These are phyloP conservation scores for Melipona bicolor DNA, from an alignment of 2,888 invertebrate species.

Conservation along the genomic window DNA sequence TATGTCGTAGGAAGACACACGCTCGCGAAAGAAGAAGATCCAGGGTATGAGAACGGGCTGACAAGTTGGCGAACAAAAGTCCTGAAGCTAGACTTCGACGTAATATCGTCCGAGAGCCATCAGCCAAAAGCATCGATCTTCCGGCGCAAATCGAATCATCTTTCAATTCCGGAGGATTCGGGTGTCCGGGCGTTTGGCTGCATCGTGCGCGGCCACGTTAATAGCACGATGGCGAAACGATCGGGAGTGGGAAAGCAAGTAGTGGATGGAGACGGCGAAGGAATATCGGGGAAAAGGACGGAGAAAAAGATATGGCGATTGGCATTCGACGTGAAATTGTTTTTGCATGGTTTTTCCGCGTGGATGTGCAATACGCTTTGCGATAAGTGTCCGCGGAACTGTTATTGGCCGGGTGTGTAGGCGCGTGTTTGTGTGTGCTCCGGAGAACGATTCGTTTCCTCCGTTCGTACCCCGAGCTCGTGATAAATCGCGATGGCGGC, in stretches of 20 bases:
- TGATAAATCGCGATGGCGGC: slow-evolving; percentile 78
- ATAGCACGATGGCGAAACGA: background rate
- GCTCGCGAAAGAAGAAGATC: background rate
- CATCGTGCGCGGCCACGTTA: background rate
- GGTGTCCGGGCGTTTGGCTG: background rate
- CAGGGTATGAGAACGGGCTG: background rate
- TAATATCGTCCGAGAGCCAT: slow-evolving; percentile 5
- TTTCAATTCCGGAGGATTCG: slow-evolving; percentile 3
- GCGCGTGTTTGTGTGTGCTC: slow-evolving; percentile 59
- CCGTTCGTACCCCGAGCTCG: slow-evolving; percentile 64
- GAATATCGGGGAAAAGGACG: background rate
- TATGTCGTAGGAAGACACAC: background rate
- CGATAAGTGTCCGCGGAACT: slow-evolving; percentile 66
- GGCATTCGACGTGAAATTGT: slow-evolving; percentile 59
- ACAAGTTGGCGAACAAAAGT: background rate
- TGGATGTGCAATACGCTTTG: slow-evolving; percentile 53
- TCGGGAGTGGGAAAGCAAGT: background rate
- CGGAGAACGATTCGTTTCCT: slow-evolving; percentile 79
- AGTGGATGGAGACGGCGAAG: background rate
- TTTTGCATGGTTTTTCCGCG: slow-evolving; percentile 46
- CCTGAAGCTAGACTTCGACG: background rate
- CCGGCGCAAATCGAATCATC: slow-evolving; percentile 15
- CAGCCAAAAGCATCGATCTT: slow-evolving; percentile 22
- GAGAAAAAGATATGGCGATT: slow-evolving; percentile 26
- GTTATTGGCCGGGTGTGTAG: slow-evolving; percentile 57